Percentiles rank a stretch among this genome's conserved stretches.
Evolutionary conservation across 2,113 vertebrate genomes (phyloP).

Genomic region (Odontesthes bonariensis): DNA sequence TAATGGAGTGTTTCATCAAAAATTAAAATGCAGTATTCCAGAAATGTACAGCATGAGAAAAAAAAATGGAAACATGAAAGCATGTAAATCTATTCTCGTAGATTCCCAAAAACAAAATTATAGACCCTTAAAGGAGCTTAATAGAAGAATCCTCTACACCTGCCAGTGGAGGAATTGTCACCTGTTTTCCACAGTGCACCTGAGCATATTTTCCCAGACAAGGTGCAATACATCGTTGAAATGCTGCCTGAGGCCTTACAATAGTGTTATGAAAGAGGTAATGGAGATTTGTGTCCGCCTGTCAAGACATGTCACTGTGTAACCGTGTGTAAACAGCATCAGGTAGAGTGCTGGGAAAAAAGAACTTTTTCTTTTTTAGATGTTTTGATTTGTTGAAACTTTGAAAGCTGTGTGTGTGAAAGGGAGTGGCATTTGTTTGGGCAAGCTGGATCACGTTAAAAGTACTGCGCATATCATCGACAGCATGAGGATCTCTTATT

Average conservation of each 20-base stretch:
- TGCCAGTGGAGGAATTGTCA: conserved; percentile 49
- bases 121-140: background rate
- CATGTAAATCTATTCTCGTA: background rate
- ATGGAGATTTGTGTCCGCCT: conserved; percentile 57
- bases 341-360: conserved; percentile 50
- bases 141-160: conserved; percentile 9
- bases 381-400: conserved; percentile 55
- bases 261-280: conserved; percentile 67
- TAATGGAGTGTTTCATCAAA: too few species aligned
- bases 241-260: conserved; percentile 59
- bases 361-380: conserved; percentile 12
- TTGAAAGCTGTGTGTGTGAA: conserved; percentile 44
- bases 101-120: background rate
- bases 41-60: too few species aligned
- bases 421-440: background rate
- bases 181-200: conserved; percentile 68
- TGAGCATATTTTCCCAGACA: conserved; percentile 78
- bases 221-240: conserved; percentile 70
- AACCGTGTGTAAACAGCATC: conserved; percentile 60
- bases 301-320: conserved; percentile 60
- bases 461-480: conserved; percentile 14
- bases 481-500: conserved; percentile 31
- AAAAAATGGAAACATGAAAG: too few species aligned
- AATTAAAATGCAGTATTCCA: too few species aligned
- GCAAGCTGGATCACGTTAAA: conserved; percentile 57